Evolutionary conservation across 2,888 invertebrate species (phyloP).

Genomic region (Stenchaetothrips biformis): DNA sequence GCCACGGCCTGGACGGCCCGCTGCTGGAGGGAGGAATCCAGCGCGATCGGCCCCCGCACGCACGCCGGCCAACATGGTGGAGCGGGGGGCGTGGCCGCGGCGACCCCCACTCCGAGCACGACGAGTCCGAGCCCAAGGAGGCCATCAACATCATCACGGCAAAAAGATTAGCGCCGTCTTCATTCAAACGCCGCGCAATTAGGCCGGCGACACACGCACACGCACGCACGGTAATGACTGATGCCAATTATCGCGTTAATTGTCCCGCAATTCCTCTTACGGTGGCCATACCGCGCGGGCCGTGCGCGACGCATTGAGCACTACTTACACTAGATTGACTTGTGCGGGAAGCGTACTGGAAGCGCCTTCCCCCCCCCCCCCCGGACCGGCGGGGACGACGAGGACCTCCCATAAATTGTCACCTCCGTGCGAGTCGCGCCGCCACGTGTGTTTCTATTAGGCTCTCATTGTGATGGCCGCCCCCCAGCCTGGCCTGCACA

Average conservation of each 20-base stretch:
- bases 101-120: background rate
- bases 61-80: background rate
- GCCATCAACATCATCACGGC: background rate
- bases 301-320: too few species aligned
- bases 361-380: background rate
- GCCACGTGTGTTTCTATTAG: background rate
- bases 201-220: background rate
- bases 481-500: background rate
- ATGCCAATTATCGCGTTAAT: background rate
- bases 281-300: too few species aligned
- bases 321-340: background rate
- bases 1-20: too few species aligned
- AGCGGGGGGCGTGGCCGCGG: background rate
- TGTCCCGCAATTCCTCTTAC: background rate
- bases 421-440: background rate
- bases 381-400: too few species aligned
- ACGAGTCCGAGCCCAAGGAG: background rate
- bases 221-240: background rate
- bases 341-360: background rate
- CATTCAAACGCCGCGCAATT: conserved; percentile 9
- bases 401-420: conserved; percentile 12
- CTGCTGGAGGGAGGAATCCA: too few species aligned
- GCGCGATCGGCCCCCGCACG: background rate
- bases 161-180: background rate
- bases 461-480: background rate